These are phyloP conservation scores for Plodia interpunctella DNA, from an alignment of 1,140 invertebrate genomes.

Conservation along the genomic window DNA sequence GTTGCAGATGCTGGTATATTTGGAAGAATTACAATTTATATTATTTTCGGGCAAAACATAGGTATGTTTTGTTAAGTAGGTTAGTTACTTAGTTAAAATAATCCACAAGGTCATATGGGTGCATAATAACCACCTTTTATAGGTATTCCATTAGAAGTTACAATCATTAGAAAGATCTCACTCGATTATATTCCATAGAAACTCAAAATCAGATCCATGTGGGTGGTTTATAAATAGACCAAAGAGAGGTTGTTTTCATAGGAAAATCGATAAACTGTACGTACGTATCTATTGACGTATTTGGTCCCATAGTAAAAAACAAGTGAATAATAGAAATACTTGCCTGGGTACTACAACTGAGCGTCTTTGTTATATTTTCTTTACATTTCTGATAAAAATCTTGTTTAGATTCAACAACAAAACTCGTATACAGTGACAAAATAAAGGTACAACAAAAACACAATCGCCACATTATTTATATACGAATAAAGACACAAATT, in stretches of 20 bases:
- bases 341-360: slow-evolving; percentile 54
- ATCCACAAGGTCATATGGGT: no score
- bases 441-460: slow-evolving; percentile 27
- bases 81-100: no score
- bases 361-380: slow-evolving; percentile 30
- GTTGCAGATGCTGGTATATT: no score
- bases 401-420: slow-evolving; percentile 22
- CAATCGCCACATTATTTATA: slow-evolving; percentile 17
- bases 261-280: slow-evolving; percentile 13
- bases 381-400: slow-evolving; percentile 38
- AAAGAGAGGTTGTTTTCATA: background rate
- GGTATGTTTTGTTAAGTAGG: no score
- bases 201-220: no score
- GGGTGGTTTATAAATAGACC: no score
- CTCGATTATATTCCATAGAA: no score
- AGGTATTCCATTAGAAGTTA: no score
- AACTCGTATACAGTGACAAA: slow-evolving; percentile 33
- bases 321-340: slow-evolving; percentile 11
- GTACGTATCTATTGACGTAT: background rate
- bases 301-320: background rate
- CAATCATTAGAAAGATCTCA: no score
- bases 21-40: no score
- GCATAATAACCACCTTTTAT: no score
- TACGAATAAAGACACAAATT: slow-evolving; percentile 18
- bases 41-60: no score